Base-by-base conservation (phyloP, 2,113 vertebrate species). In the Aegotheles bennettii region DNA sequence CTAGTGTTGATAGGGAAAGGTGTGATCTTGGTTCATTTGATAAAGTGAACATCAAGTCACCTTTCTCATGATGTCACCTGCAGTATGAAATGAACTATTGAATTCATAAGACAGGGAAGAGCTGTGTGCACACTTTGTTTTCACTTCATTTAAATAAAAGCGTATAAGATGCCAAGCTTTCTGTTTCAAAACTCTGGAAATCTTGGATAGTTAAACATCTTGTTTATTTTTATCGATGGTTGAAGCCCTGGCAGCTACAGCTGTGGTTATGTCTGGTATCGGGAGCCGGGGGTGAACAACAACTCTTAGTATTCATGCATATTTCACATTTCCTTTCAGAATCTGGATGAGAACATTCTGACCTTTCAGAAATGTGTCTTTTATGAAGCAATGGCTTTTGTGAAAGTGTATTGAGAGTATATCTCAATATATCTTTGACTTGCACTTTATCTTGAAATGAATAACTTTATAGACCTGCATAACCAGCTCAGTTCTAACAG, bases 121-220 rank as follows among this genome's bases (percentile, higher is more conserved):
- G 11, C 70, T 53, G 25, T 6, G 21, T 25, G 10, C 53, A 16
- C 7, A 3, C 35, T 28, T 65, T 57, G 8, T 5, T 64, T 74
- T 84, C 8, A 17, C 16, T 67, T 53, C 10, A 56, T 13, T 53
- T 57, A 29, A 67, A 21, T 67, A 35, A 28, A 69, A 64, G 5
- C 14, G 17, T 48, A 0, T 57, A 40, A 76, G 28, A 19, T 16
- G 40, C 28, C 1, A 25, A 16, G 26, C 20, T 74, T 89, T 18
- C 19, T 42, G 5, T 42, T 93, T 13, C 33, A 61, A 88, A 77
- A 35, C 11, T 86, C 48, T 29, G 42, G 31, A 76, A 59, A 16
- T 69, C 18, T 53, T 0, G 0, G 4, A 1, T 82, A 29, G 76
- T 76, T 79, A 76, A 63, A 63, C 31, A 60, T 40, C 11, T n/a